These are phyloP conservation scores for Ophonus ardosiacus DNA, from an alignment of 2,888 invertebrate species.

Conservation along the genomic window DNA sequence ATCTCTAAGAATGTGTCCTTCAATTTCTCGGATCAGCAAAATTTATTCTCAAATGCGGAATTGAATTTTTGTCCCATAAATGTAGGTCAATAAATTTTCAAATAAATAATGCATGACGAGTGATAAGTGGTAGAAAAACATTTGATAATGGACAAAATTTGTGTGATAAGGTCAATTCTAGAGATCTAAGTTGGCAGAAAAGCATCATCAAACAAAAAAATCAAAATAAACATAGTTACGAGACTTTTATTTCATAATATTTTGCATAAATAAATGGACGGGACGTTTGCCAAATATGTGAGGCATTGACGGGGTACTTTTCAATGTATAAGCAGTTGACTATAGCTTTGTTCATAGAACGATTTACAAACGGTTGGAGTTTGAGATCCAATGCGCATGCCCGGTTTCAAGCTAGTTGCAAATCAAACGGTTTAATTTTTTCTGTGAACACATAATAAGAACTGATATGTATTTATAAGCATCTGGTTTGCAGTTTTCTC, in stretches of 20 bases:
- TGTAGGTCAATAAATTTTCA: conserved; percentile 4
- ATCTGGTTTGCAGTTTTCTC: too few relatives aligned
- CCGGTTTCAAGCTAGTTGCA: too few relatives aligned
- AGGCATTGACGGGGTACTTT: background rate
- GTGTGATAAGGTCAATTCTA: conserved; percentile 6
- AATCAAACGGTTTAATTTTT: too few relatives aligned
- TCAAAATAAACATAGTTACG: conserved; percentile 20
- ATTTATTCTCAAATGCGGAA: conserved; percentile 2
- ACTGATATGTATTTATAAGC: too few relatives aligned
- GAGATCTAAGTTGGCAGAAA: background rate
- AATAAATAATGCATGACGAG: conserved; percentile 18
- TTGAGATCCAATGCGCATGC: too few relatives aligned
- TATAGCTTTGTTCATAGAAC: background rate
- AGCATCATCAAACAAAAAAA: conserved; percentile 16
- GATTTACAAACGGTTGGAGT: too few relatives aligned
- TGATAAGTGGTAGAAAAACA: conserved; percentile 13
- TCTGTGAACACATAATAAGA: too few relatives aligned
- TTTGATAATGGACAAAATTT: background rate
- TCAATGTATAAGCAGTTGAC: background rate
- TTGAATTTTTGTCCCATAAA: conserved; percentile 16
- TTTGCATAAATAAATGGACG: conserved; percentile 34
- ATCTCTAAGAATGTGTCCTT: conserved; percentile 20
- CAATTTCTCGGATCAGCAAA: background rate
- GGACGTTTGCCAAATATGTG: conserved; percentile 34
- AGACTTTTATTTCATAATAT: conserved; percentile 41